These are phyloP conservation scores for Drosophila chauvacae DNA, from an alignment of 1,140 invertebrate species.

Conservation along the genomic window DNA sequence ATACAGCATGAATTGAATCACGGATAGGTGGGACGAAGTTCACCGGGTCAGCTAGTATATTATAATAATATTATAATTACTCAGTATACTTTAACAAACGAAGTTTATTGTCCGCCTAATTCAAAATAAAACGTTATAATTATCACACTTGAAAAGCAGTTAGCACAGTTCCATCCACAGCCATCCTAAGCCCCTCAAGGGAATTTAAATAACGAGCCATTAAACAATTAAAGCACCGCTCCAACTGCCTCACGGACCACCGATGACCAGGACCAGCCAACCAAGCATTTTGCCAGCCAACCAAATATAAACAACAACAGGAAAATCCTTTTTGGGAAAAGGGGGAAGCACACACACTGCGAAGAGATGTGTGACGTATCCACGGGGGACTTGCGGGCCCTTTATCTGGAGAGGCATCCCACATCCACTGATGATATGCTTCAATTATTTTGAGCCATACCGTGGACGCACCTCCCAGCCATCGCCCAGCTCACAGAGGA, in stretches of 20 bases:
- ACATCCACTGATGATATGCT: conserved; percentile 67
- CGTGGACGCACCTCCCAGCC: conserved; percentile 33
- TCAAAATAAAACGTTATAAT: conserved; percentile 66
- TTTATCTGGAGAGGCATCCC: conserved; percentile 25
- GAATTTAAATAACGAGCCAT: conserved; percentile 75
- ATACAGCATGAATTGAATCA: too few relatives aligned
- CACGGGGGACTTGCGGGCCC: conserved; percentile 41
- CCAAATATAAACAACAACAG: conserved; percentile 69
- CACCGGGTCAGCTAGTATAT: too few relatives aligned
- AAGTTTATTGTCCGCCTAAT: conserved; percentile 53
- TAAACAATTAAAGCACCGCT: conserved; percentile 75
- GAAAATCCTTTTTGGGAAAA: conserved; percentile 38
- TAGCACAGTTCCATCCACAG: conserved; percentile 6
- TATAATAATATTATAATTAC: background rate
- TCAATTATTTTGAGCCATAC: conserved; percentile 72
- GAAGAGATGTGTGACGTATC: conserved; percentile 21
- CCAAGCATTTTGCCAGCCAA: conserved; percentile 71
- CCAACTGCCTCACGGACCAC: conserved; percentile 24
- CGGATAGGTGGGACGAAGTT: too few relatives aligned
- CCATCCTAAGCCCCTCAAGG: conserved; percentile 38
- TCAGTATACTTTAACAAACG: conserved; percentile 20
- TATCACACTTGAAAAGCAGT: conserved; percentile 68
- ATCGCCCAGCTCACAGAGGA: background rate
- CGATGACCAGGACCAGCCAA: conserved; percentile 42
- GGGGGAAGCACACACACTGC: background rate